Evolutionary conservation across 2,888 invertebrate species (phyloP), one percentile per base, ranked within the genome.

Genomic region (Peribatodes rhomboidaria): DNA sequence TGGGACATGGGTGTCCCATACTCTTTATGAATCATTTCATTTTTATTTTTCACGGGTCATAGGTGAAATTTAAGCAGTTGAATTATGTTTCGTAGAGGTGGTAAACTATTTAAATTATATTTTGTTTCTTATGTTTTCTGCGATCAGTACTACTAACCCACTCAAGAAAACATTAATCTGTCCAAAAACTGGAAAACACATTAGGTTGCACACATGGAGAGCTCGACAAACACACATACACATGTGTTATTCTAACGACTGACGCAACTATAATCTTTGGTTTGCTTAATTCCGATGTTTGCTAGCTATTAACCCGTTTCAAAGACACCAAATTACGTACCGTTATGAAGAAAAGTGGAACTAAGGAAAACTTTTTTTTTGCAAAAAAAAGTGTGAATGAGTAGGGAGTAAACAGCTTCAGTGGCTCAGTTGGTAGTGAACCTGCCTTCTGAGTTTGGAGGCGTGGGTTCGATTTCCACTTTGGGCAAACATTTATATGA

Each of bases 231-330:
- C 68, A 63, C 56, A 59, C 61, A 60, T 31, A 68, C 65, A 53
- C 14, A 61, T 64, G 65, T 77, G 80, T 78, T 76, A 81, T 78
- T 73, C 68, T 81, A 77, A 81, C 75, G 70, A 79, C 76, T 84
- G 85, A 84, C 82, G 85, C 81, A 84, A 83, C 75, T 79, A 70
- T 77, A 74, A 76, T 75, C 72, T 56, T 9, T 69, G 70, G 69
- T 76, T 80, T 77, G 70, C 76, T 81, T 75, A 69, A 75, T 72
- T 84, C 80, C 67, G 62, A 64, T 86, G 79, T 88, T 86, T 88
- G 83, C 69, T 65, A 72, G 65, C 85, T 83, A 86, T 86, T 85
- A 87, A 84, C 86, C 84, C 79, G 82, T 73, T 84, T 85, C 82
- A 83, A 80, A 86, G 83, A 86, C 82, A 84, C 85, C 80, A 81